These are phyloP conservation scores for Dicranocentrus wangi DNA, from an alignment of 2,888 invertebrate species.

Conservation along the genomic window DNA sequence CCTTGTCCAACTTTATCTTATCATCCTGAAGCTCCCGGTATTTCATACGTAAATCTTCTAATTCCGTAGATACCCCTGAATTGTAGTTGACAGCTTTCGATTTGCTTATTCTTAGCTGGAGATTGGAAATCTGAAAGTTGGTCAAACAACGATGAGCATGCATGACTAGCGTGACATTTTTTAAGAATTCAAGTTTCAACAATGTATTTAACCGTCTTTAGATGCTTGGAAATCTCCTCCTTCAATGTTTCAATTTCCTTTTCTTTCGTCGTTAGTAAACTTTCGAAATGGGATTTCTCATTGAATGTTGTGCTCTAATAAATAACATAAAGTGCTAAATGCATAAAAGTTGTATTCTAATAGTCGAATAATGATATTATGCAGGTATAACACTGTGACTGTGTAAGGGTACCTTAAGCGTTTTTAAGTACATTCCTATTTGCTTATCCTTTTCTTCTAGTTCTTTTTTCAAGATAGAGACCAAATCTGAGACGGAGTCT, in stretches of 20 bases:
- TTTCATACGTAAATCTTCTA: constrained; percentile 68
- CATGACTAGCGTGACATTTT: neutral
- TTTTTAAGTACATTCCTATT: constrained; percentile 73
- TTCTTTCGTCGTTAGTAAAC: constrained; percentile 57
- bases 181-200: neutral
- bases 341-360: neutral
- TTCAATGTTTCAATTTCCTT: constrained; percentile 66
- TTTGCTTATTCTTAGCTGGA: constrained; percentile 68
- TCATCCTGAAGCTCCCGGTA: constrained; percentile 65
- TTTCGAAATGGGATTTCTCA: constrained; percentile 50
- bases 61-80: constrained; percentile 66
- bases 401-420: constrained; percentile 76
- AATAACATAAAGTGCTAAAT: neutral
- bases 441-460: constrained; percentile 69
- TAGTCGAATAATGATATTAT: too few species aligned
- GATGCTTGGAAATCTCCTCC: constrained; percentile 63
- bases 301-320: constrained; percentile 48
- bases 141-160: neutral
- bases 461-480: constrained; percentile 59
- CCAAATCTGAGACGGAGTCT: constrained; percentile 61
- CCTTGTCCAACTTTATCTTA: constrained; percentile 66
- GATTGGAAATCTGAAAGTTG: constrained; percentile 53
- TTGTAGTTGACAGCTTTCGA: constrained; percentile 68
- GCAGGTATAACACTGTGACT: too few species aligned
- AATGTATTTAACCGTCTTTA: constrained; percentile 62